Conservation (phyloP, 2,888 invertebrate species). For the Trichogramma dendrolimi region DNA sequence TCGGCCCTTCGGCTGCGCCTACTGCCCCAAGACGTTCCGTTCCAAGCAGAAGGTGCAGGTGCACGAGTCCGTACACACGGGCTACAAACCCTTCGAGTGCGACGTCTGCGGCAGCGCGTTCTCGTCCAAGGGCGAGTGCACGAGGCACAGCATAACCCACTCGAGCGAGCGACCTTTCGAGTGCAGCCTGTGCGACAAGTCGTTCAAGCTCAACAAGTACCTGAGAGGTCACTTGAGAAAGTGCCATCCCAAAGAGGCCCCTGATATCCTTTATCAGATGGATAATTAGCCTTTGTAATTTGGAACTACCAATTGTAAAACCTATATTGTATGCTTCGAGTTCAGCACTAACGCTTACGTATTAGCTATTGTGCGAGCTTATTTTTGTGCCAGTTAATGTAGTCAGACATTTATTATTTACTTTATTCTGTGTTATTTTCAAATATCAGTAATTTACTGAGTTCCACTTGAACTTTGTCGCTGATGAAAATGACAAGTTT, state of each 20-base stretch:
- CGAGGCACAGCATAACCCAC: conserved; percentile 56
- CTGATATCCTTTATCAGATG: too few species aligned
- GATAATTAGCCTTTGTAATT: too few species aligned
- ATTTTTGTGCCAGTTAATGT: too few species aligned
- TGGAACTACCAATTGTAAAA: too few species aligned
- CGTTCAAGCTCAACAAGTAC: conserved; percentile 57
- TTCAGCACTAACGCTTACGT: too few species aligned
- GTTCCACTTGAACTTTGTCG: too few species aligned
- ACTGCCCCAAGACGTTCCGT: conserved; percentile 22
- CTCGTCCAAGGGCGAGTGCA: conserved; percentile 53
- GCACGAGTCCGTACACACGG: conserved; percentile 48
- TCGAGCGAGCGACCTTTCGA: conserved; percentile 53
- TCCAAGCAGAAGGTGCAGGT: conserved; percentile 16
- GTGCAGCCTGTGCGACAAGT: conserved; percentile 53
- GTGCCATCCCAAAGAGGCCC: conserved; percentile 41
- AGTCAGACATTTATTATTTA: too few species aligned
- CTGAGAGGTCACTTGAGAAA: conserved; percentile 55
- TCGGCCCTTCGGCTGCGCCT: conserved; percentile 51
- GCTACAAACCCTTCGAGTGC: conserved; percentile 51
- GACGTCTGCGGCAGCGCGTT: conserved; percentile 55
- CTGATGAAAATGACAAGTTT: too few species aligned
- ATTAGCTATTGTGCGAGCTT: too few species aligned
- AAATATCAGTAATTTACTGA: too few species aligned
- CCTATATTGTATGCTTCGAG: too few species aligned
- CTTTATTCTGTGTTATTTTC: too few species aligned